Conservation (phyloP, 2,888 invertebrate genomes). For the Tenthredo amoena region DNA sequence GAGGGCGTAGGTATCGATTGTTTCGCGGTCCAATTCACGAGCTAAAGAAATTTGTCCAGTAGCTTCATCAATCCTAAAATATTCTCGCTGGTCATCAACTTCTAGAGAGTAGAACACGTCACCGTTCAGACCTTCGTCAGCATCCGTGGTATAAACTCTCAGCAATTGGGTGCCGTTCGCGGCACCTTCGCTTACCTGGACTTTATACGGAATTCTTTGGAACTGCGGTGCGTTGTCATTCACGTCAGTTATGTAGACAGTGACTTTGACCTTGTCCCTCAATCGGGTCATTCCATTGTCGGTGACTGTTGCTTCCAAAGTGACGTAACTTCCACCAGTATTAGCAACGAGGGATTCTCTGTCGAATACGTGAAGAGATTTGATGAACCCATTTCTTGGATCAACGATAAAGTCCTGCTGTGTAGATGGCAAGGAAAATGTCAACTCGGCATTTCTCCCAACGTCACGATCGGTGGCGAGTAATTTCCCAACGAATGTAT, state of each 20-base stretch:
- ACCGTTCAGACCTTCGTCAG: constrained; percentile 93
- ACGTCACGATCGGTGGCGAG: constrained; percentile 94
- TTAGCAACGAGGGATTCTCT: constrained; percentile 90
- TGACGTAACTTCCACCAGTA: constrained; percentile 89
- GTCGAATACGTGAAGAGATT: constrained; percentile 92
- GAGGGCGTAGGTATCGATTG: constrained; percentile 86
- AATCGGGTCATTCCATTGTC: constrained; percentile 90
- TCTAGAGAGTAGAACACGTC: constrained; percentile 92
- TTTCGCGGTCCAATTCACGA: constrained; percentile 91
- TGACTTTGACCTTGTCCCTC: constrained; percentile 92
- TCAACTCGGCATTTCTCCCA: constrained; percentile 94
- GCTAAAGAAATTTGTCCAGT: constrained; percentile 92
- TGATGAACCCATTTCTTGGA: constrained; percentile 93
- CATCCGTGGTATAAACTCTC: constrained; percentile 91
- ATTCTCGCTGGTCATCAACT: constrained; percentile 89
- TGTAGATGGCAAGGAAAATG: constrained; percentile 85
- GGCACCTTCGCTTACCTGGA: constrained; percentile 94
- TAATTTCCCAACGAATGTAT: constrained; percentile 95
- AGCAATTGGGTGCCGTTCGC: constrained; percentile 90
- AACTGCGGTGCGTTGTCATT: constrained; percentile 96
- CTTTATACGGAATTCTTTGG: constrained; percentile 89
- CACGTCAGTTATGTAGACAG: constrained; percentile 92
- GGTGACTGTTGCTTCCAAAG: constrained; percentile 92
- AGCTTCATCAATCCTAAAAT: constrained; percentile 91
- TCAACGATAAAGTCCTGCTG: constrained; percentile 93